These are phyloP conservation scores for Uropetala carovei DNA, from an alignment of 2,888 invertebrate genomes.

Conservation along the genomic window DNA sequence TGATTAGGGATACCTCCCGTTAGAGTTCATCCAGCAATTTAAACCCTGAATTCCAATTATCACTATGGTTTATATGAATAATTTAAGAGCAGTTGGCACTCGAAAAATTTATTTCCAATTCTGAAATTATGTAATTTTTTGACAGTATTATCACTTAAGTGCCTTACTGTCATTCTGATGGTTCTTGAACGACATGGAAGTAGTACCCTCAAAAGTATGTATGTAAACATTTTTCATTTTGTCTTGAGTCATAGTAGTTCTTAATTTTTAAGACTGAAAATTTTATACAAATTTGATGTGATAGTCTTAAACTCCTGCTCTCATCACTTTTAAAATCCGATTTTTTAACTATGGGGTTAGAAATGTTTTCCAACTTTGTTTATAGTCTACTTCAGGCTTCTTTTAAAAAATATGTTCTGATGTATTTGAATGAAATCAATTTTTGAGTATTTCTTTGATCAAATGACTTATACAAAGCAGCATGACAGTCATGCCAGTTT, in stretches of 20 bases:
- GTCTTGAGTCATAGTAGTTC: slow-evolving; percentile 33
- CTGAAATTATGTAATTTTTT: slow-evolving; percentile 44
- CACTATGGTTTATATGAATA: slow-evolving; percentile 11
- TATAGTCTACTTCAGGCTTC: not conserved
- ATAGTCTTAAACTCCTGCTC: slow-evolving; percentile 52
- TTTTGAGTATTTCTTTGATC: slow-evolving; percentile 31
- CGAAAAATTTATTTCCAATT: slow-evolving; percentile 34
- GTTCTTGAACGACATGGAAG: slow-evolving; percentile 43
- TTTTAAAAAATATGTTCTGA: not conserved
- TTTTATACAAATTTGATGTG: slow-evolving; percentile 56
- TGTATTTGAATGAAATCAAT: not conserved
- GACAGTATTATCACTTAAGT: slow-evolving; percentile 65
- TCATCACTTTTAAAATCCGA: slow-evolving; percentile 13
- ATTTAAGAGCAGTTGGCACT: slow-evolving; percentile 52
- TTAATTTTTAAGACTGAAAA: slow-evolving; percentile 56
- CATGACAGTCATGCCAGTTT: slow-evolving; percentile 1
- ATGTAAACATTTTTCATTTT: slow-evolving; percentile 26
- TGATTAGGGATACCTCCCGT: not conserved
- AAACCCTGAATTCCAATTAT: not conserved
- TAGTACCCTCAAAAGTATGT: slow-evolving; percentile 38
- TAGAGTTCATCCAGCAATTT: not conserved
- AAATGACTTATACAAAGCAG: slow-evolving; percentile 8
- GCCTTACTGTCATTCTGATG: slow-evolving; percentile 65
- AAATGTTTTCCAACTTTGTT: not conserved
- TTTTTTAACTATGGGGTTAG: slow-evolving; percentile 22